Base-by-base conservation (phyloP, 2,113 vertebrate species). In the Erinaceus europaeus region DNA sequence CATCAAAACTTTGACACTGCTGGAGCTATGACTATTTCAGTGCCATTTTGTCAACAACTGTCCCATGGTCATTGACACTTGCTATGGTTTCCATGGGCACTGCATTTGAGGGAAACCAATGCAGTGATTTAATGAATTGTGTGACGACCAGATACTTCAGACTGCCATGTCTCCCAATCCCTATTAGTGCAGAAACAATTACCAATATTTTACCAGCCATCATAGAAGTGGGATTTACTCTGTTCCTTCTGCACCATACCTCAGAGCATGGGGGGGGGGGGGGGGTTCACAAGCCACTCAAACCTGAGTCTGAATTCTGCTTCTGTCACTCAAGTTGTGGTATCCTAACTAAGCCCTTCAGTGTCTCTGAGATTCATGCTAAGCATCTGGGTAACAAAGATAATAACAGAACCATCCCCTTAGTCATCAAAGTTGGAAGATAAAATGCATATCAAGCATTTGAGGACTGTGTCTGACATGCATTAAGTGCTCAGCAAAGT, bases 1-100 rank as follows among this genome's bases (percentile, higher is more conserved):
- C n/a, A n/a, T n/a, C n/a, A n/a, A n/a, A 57, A 32, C 27, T 71
- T 46, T 36, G 46, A 59, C 13, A 55, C 62, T 52, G 5, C 18
- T 90, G 50, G 34, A 52, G 73, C 76, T 91, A 38, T 81, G 79
- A n/a, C n/a, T 27, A 32, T 68, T 89, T 55, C 65, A 74, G 3
- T 32, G 52, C 42, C 3, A 42, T 40, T 29, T 46, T 81, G 20
- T 53, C 0, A 48, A 4, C 67, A 75, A 38, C 38, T 82, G 21
- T 68, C 57, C 20, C 15, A 3, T 38, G 5, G n/a, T 3, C 11
- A 32, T 2, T 18, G 50, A 52, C 9, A 68, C 34, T 69, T 32
- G 9, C 10, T 23, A 2, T 5, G 9, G 32, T 11, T 80, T 50
- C 67, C 40, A 4, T 20, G 65, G 42, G 23, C 9, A 5, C 3